Percentiles rank a stretch among this genome's conserved stretches.
phyloP scores from a whole-genome alignment of 2,113 vertebrate species.

The Nesogale talazaci region DNA sequence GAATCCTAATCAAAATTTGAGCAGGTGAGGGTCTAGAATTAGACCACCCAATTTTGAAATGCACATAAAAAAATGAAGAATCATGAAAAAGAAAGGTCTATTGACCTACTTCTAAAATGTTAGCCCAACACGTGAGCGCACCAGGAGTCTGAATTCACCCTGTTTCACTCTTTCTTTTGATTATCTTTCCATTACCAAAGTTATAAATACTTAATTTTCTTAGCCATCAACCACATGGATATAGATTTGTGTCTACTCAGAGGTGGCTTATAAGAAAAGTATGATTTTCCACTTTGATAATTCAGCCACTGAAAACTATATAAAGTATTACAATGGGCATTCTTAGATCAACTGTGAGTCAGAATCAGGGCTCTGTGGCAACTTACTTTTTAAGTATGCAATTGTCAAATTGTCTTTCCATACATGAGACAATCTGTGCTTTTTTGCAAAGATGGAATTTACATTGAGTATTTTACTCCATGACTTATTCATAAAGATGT shows the following conservation, averaged over 20 bases:
- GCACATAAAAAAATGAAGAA: neutral
- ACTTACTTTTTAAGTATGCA: neutral
- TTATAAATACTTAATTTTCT: too few species aligned
- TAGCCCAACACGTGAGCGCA: too few species aligned
- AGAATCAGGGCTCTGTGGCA: neutral
- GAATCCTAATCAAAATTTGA: neutral
- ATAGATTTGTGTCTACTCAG: too few species aligned
- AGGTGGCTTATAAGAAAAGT: too few species aligned
- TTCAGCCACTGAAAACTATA: too few species aligned
- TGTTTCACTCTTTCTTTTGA: too few species aligned
- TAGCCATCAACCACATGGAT: too few species aligned
- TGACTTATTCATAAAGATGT: neutral
- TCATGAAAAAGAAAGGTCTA: neutral
- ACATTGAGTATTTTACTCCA: neutral
- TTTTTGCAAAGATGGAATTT: slow-evolving; percentile 5
- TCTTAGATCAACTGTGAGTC: neutral
- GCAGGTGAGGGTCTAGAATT: neutral
- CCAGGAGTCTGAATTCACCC: too few species aligned
- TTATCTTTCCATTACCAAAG: too few species aligned
- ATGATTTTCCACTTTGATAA: too few species aligned
- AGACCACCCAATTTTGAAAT: neutral
- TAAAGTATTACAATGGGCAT: neutral
- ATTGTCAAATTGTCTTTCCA: neutral
- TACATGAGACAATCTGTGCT: neutral
- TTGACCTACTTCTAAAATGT: too few species aligned